Conservation (phyloP, 1,140 invertebrate species). For the Drosophila mayri region DNA sequence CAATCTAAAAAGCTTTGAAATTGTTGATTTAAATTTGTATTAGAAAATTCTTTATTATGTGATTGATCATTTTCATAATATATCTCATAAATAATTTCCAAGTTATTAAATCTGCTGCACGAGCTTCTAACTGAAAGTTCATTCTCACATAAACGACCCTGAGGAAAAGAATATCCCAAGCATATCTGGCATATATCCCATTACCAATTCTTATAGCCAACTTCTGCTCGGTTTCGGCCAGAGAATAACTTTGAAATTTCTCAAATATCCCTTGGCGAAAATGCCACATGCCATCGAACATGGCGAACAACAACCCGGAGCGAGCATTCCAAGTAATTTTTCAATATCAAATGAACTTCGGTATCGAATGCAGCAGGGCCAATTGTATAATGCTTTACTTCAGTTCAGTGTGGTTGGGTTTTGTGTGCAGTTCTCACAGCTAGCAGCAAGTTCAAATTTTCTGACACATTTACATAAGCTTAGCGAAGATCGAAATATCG, state of each 20-base stretch:
- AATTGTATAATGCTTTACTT: slow-evolving; percentile 58
- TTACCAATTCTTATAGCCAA: slow-evolving; percentile 31
- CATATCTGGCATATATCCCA: slow-evolving; percentile 20
- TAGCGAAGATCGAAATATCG: slow-evolving; percentile 30
- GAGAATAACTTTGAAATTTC: slow-evolving; percentile 19
- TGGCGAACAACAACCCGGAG: slow-evolving; percentile 12
- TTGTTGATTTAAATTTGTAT: too few relatives aligned
- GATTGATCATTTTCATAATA: too few relatives aligned
- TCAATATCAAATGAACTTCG: slow-evolving; percentile 47
- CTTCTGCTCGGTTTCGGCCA: slow-evolving; percentile 13
- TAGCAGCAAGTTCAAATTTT: slow-evolving; percentile 40
- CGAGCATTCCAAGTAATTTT: slow-evolving; percentile 24
- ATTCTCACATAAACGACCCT: slow-evolving; percentile 20
- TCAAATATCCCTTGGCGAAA: slow-evolving; percentile 20
- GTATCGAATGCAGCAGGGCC: slow-evolving; percentile 39
- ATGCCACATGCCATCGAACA: slow-evolving; percentile 48
- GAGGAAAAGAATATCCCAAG: background rate
- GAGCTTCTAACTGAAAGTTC: slow-evolving; percentile 2
- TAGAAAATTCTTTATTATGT: too few relatives aligned
- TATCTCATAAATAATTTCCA: too few relatives aligned
- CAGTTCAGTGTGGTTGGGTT: slow-evolving; percentile 25
- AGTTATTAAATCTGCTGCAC: background rate
- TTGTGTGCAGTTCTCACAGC: slow-evolving; percentile 67
- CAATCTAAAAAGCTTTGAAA: background rate
- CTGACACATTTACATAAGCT: slow-evolving; percentile 73